Conservation (phyloP, 2,113 vertebrate genomes). For the Urocitellus parryii region DNA sequence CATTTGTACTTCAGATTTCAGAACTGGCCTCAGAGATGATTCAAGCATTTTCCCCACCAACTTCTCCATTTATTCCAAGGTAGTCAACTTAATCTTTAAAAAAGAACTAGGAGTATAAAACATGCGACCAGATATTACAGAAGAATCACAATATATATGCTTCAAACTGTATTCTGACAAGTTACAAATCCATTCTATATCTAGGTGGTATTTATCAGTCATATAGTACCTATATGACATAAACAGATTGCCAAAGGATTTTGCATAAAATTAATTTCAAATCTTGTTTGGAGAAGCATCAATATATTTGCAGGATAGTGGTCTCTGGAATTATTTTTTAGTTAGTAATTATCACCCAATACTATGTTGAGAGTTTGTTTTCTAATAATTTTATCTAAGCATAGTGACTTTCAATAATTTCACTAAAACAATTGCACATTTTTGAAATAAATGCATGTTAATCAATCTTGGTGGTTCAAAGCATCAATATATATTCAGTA, state of each 20-base stretch:
- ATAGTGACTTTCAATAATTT: background rate
- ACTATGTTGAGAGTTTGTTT: background rate
- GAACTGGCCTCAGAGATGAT: background rate
- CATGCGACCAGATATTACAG: background rate
- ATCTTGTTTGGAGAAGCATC: background rate
- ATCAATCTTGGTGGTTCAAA: background rate
- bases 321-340: background rate
- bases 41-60: background rate
- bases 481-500: too few relatives aligned
- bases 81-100: background rate
- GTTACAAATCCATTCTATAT: background rate
- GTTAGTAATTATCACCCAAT: background rate
- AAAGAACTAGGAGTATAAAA: conserved; percentile 35
- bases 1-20: conserved; percentile 41
- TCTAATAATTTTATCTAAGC: background rate
- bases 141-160: background rate
- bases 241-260: background rate
- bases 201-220: background rate
- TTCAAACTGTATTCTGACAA: background rate
- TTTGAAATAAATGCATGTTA: background rate
- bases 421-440: background rate
- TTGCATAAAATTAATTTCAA: background rate
- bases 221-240: background rate
- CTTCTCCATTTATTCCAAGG: background rate
- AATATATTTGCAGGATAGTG: background rate